phyloP scores from a whole-genome alignment of 1,140 invertebrate species.

The Drosophila azteca region DNA sequence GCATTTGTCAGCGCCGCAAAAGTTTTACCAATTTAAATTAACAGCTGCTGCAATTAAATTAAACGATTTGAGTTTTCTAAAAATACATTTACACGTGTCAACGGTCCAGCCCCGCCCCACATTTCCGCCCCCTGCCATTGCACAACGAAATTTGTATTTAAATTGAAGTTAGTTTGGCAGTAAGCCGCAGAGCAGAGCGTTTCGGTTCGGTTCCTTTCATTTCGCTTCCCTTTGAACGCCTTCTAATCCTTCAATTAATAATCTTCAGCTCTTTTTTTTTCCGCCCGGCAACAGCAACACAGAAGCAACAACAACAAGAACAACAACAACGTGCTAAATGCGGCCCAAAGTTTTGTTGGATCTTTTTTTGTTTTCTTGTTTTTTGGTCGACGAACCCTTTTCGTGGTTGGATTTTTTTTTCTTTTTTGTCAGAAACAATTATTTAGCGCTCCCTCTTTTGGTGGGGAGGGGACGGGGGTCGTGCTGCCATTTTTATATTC shows the following conservation, averaged over 20 bases:
- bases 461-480: not conserved
- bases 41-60: slow-evolving; percentile 79
- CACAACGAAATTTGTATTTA: slow-evolving; percentile 72
- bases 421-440: slow-evolving; percentile 51
- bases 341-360: slow-evolving; percentile 55
- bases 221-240: slow-evolving; percentile 54
- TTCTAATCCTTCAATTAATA: slow-evolving; percentile 82
- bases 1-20: slow-evolving; percentile 66
- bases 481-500: slow-evolving; percentile 29
- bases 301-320: slow-evolving; percentile 11
- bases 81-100: slow-evolving; percentile 71
- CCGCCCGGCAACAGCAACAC: slow-evolving; percentile 17
- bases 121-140: not conserved
- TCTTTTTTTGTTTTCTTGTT: slow-evolving; percentile 15
- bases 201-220: not conserved
- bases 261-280: slow-evolving; percentile 65
- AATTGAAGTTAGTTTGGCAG: slow-evolving; percentile 74
- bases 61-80: slow-evolving; percentile 66
- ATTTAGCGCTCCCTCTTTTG: slow-evolving; percentile 56
- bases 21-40: slow-evolving; percentile 71
- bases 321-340: slow-evolving; percentile 43
- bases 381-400: slow-evolving; percentile 58
- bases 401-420: slow-evolving; percentile 65
- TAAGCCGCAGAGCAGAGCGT: slow-evolving; percentile 27
- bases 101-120: not conserved